These are phyloP conservation scores for Philaethria dido DNA, from an alignment of 2,888 invertebrate genomes.

Conservation along the genomic window DNA sequence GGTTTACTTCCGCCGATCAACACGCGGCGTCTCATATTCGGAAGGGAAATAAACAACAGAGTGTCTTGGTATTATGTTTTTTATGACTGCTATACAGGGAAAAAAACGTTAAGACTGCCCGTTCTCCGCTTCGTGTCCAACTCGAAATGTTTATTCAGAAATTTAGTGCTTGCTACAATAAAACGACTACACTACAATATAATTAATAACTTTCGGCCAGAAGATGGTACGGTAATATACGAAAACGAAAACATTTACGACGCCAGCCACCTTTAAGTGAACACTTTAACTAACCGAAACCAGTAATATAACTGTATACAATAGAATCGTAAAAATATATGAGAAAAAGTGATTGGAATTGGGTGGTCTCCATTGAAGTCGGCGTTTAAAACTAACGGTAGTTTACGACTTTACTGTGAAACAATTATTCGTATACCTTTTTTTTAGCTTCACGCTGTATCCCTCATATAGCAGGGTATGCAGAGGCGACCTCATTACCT, in stretches of 20 bases:
- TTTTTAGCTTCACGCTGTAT: background rate
- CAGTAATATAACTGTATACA: constrained; percentile 27
- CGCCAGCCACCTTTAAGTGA: background rate
- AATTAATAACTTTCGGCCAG: background rate
- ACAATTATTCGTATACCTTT: background rate
- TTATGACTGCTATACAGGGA: too few relatives aligned
- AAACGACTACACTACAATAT: background rate
- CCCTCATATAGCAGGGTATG: background rate
- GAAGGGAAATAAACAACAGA: too few relatives aligned
- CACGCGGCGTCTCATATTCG: too few relatives aligned
- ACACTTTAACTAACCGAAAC: constrained; percentile 9
- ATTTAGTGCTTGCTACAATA: background rate
- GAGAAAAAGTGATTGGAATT: constrained; percentile 16
- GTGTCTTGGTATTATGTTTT: too few relatives aligned
- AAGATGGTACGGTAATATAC: background rate
- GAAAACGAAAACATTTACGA: background rate
- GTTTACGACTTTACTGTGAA: constrained; percentile 18
- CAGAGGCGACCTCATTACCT: background rate
- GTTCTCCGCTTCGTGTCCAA: too few relatives aligned
- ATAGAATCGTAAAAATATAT: constrained; percentile 24
- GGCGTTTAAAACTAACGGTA: constrained; percentile 2
- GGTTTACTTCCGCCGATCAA: too few relatives aligned
- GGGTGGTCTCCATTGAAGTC: constrained; percentile 15
- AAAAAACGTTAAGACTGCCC: too few relatives aligned
- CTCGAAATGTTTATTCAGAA: too few relatives aligned